Evolutionary conservation across 2,113 vertebrate species (phyloP).

Genomic region (Chitala chitala): DNA sequence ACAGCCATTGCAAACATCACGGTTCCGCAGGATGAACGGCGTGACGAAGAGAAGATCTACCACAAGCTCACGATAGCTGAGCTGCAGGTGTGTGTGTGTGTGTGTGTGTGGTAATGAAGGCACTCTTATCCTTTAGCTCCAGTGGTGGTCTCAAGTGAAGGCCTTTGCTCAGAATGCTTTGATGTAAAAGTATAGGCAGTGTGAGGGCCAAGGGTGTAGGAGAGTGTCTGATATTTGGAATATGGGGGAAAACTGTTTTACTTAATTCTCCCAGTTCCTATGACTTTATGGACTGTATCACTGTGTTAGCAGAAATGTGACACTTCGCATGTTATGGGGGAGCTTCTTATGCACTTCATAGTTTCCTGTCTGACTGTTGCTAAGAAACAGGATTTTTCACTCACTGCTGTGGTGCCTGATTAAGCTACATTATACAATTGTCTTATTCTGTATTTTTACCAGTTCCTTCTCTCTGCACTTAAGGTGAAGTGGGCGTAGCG

Average conservation of each 20-base stretch:
- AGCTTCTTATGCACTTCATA: too few relatives aligned
- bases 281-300: too few relatives aligned
- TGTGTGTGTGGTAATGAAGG: background rate
- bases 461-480: background rate
- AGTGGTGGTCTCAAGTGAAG: background rate
- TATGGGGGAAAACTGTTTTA: too few relatives aligned
- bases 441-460: too few relatives aligned
- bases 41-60: constrained; percentile 95
- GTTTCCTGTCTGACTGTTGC: background rate
- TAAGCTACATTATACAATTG: background rate
- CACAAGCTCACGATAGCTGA: constrained; percentile 84
- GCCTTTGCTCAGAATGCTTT: background rate
- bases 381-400: background rate
- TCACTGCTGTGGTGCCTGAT: background rate
- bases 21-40: constrained; percentile 85
- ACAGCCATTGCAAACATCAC: constrained; percentile 84
- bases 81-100: constrained; percentile 73
- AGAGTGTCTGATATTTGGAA: too few relatives aligned
- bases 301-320: background rate
- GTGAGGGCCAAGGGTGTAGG: too few relatives aligned
- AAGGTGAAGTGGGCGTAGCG: background rate
- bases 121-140: too few relatives aligned
- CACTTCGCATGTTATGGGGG: too few relatives aligned
- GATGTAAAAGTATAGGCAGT: too few relatives aligned
- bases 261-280: too few relatives aligned